phyloP scores from a whole-genome alignment of 1,140 invertebrate genomes.

The Sycophila sp. region DNA sequence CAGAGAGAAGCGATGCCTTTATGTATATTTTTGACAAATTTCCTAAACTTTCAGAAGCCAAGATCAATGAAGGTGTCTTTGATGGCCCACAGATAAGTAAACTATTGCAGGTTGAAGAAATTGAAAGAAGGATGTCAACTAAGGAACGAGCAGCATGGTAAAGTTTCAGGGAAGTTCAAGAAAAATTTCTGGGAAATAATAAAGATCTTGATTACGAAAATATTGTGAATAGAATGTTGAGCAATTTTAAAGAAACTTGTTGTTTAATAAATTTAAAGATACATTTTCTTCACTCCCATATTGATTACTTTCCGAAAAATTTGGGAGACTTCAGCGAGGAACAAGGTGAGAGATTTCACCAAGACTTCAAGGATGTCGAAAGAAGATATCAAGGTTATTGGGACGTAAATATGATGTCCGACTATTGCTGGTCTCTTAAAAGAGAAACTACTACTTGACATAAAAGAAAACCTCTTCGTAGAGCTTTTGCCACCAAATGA shows the following conservation, averaged over 20 bases:
- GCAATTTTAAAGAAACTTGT: background rate
- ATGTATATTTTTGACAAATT: background rate
- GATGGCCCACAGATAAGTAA: background rate
- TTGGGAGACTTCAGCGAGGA: constrained; percentile 4
- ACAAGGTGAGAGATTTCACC: too few relatives aligned
- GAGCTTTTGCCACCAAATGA: constrained; percentile 2
- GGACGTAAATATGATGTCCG: background rate
- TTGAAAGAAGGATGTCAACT: background rate
- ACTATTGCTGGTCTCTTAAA: background rate
- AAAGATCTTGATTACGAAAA: background rate
- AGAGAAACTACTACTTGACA: background rate
- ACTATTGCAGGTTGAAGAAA: background rate
- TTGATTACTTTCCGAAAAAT: constrained; percentile 13
- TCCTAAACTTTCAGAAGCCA: background rate
- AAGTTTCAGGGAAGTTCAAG: background rate
- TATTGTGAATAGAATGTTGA: background rate
- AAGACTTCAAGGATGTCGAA: constrained; percentile 7
- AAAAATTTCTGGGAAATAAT: background rate
- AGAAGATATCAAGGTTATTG: background rate
- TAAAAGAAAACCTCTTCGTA: constrained; percentile 9
- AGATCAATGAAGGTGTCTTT: too few relatives aligned
- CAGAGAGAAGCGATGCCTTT: background rate
- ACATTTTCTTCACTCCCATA: constrained; percentile 7
- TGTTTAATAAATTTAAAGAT: constrained; percentile 10
- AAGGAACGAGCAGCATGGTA: background rate